Percentiles rank a stretch among this genome's conserved stretches.
Evolutionary conservation across 1,140 invertebrate genomes (phyloP).

Genomic region (Neuroterus valhalla): DNA sequence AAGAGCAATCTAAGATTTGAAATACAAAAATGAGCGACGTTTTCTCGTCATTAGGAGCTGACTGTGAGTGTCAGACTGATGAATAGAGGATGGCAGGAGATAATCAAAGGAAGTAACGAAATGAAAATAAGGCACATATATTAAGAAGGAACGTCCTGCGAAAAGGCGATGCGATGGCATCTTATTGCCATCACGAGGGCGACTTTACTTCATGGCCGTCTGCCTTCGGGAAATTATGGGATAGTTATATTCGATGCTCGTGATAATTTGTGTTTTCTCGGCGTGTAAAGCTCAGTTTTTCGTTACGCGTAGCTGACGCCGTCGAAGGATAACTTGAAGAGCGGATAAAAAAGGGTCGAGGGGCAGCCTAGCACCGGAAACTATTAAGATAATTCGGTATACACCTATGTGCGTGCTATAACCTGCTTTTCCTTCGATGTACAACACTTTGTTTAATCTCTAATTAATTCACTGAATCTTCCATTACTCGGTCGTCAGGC

Average conservation of each 20-base stretch:
- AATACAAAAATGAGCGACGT: conserved; percentile 59
- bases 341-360: conserved; percentile 54
- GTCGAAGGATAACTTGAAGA: conserved; percentile 56
- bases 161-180: conserved; percentile 47
- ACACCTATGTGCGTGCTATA: conserved; percentile 35
- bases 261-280: conserved; percentile 58
- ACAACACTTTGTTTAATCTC: conserved; percentile 30
- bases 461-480: conserved; percentile 29
- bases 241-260: conserved; percentile 58
- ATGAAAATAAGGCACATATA: conserved; percentile 52
- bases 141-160: conserved; percentile 40
- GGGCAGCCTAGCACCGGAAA: conserved; percentile 56
- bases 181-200: conserved; percentile 48
- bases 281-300: conserved; percentile 53
- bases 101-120: conserved; percentile 66
- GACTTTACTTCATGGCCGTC: conserved; percentile 52
- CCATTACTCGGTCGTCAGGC: conserved; percentile 29
- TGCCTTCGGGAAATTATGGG: conserved; percentile 54
- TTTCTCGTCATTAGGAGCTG: conserved; percentile 69
- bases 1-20: conserved; percentile 68
- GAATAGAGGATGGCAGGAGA: conserved; percentile 69
- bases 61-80: conserved; percentile 68
- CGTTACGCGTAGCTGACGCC: conserved; percentile 57
- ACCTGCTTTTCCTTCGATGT: conserved; percentile 26
- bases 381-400: conserved; percentile 57